Conservation (phyloP, 2,888 invertebrate species). For the Mimas tiliae region DNA sequence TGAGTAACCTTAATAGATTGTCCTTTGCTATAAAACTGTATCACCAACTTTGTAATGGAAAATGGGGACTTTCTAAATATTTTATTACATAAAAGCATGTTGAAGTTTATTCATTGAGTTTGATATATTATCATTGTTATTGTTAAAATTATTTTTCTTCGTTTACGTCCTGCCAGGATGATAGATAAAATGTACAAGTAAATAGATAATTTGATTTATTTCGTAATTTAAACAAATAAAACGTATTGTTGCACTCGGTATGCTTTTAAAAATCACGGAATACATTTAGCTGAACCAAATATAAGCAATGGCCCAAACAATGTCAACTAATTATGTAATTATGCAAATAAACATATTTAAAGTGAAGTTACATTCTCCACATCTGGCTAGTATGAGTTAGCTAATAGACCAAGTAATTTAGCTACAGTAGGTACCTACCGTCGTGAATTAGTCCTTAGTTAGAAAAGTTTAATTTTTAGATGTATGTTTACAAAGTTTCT, state of each 20-base stretch:
- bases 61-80: background rate
- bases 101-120: constrained; percentile 9
- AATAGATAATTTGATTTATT: no score
- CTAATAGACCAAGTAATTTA: background rate
- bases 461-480: constrained; percentile 2
- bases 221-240: no score
- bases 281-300: background rate
- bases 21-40: constrained; percentile 25
- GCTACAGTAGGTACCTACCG: background rate
- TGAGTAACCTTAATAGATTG: constrained; percentile 33
- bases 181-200: no score
- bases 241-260: no score
- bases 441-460: background rate
- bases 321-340: background rate
- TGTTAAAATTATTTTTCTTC: background rate
- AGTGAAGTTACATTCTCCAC: background rate
- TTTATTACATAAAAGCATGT: constrained; percentile 11
- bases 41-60: constrained; percentile 24
- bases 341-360: background rate
- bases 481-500: background rate
- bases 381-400: background rate
- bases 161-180: no score
- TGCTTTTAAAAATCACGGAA: background rate
- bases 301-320: background rate
- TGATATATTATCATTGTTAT: no score